Conservation (phyloP, 2,888 invertebrate species). For the Chloromyia formosa region DNA sequence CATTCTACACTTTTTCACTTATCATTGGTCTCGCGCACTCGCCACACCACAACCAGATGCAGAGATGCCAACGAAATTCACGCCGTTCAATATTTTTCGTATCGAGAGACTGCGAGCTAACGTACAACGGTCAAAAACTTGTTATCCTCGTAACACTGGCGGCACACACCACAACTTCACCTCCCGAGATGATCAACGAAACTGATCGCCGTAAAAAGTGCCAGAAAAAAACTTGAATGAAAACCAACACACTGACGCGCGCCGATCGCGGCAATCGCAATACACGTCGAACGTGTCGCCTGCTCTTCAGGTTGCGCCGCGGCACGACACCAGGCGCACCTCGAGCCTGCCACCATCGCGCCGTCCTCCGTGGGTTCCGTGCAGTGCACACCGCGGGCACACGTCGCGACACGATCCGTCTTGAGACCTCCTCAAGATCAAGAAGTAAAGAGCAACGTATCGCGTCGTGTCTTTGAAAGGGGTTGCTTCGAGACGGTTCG, state of each 20-base stretch:
- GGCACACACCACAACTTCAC: slow-evolving; percentile 28
- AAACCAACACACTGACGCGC: slow-evolving; percentile 17
- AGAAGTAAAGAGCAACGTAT: too few species aligned
- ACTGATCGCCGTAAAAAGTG: slow-evolving; percentile 29
- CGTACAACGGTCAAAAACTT: background rate
- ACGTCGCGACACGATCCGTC: too few species aligned
- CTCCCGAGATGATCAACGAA: slow-evolving; percentile 32
- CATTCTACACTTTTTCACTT: slow-evolving; percentile 7
- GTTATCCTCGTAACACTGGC: slow-evolving; percentile 25
- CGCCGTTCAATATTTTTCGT: slow-evolving; percentile 3
- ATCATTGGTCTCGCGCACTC: background rate
- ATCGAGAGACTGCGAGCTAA: background rate
- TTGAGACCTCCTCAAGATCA: too few species aligned
- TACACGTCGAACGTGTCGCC: background rate
- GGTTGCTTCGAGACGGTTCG: background rate
- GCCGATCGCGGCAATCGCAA: background rate
- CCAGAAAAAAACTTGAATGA: slow-evolving; percentile 35
- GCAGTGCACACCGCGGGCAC: too few species aligned
- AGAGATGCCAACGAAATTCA: slow-evolving; percentile 3
- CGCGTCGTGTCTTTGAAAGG: background rate
- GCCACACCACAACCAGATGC: too few species aligned
- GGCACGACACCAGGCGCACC: background rate
- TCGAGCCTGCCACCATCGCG: too few species aligned
- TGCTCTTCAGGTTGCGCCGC: background rate
- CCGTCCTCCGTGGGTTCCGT: too few species aligned